phyloP scores from a whole-genome alignment of 1,140 invertebrate genomes.

The Carposina sasakii region DNA sequence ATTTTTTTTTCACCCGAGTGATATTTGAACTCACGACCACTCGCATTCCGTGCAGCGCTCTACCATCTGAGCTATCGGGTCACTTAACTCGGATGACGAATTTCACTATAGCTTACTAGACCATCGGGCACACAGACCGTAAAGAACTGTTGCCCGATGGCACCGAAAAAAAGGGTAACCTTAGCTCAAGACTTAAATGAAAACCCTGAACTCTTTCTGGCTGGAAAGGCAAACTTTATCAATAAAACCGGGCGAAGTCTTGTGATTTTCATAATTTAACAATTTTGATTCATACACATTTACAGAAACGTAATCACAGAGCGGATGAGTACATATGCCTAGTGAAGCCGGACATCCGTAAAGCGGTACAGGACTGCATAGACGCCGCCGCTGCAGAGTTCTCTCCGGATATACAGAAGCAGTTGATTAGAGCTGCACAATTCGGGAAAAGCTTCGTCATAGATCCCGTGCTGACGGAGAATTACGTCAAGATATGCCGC shows the following conservation, averaged over 20 bases:
- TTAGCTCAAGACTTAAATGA: no score
- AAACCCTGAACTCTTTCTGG: no score
- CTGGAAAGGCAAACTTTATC: neutral
- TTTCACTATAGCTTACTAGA: no score
- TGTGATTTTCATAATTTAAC: neutral
- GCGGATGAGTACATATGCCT: conserved; percentile 95
- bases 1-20: no score
- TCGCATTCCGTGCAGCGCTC: no score
- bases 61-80: no score
- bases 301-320: conserved; percentile 88
- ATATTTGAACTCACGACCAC: no score
- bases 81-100: no score
- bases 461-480: conserved; percentile 80
- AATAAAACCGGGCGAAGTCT: neutral
- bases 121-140: no score
- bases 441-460: conserved; percentile 95
- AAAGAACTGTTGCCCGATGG: no score
- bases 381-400: conserved; percentile 94
- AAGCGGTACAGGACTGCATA: conserved; percentile 91
- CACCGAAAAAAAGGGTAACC: no score
- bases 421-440: conserved; percentile 91
- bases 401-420: conserved; percentile 89
- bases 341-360: conserved; percentile 84
- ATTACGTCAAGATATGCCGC: conserved; percentile 92
- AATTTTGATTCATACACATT: conserved; percentile 2